A percentile compares a stretch with the other conserved stretches of the same genome.
Conservation (phyloP, 30 jellyfish, hydroid and myxozoan species). For the Catostylus mosaicus region DNA sequence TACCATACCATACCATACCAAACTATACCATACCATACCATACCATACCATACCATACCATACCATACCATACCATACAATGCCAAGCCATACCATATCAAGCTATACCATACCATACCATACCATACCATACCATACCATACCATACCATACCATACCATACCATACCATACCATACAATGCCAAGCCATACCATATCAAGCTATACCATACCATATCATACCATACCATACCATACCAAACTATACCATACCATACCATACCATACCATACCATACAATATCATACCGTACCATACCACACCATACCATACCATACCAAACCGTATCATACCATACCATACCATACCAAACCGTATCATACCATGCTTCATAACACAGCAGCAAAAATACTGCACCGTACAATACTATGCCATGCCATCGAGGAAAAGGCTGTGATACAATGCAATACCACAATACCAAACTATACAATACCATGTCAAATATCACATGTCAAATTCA, state of each 20-base stretch:
- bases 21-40: slow-evolving; percentile 7
- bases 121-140: neutral
- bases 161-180: neutral
- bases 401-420: too few species aligned
- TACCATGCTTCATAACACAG: neutral
- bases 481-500: too few species aligned
- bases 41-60: neutral
- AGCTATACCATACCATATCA: neutral
- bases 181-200: neutral
- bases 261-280: neutral
- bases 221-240: neutral
- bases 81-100: neutral
- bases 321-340: neutral
- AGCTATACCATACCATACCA: neutral
- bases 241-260: neutral
- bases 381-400: too few species aligned
- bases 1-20: slow-evolving; percentile 6
- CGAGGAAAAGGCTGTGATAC: too few species aligned
- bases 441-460: too few species aligned
- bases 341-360: neutral
- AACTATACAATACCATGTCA: too few species aligned
- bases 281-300: neutral
- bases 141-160: neutral
- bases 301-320: neutral
- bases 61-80: slow-evolving; percentile 1